Evolutionary conservation across 1,140 invertebrate genomes (phyloP).

Genomic region (Brachionus asplanchnoidis): DNA sequence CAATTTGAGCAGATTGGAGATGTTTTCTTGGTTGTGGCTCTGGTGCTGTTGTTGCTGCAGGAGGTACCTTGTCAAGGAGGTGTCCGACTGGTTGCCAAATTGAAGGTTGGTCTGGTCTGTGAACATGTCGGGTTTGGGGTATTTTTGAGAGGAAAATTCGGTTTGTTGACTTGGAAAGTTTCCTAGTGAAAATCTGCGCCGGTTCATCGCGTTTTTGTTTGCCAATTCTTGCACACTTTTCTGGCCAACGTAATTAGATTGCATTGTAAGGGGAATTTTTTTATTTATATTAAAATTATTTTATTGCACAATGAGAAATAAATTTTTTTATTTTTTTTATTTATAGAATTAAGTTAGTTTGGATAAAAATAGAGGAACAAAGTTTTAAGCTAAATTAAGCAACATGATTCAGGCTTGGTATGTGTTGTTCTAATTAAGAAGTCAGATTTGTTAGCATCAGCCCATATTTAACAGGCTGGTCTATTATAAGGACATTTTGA

Average conservation of each 20-base stretch:
- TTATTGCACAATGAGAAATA: neutral
- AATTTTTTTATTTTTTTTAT: neutral
- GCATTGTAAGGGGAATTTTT: neutral
- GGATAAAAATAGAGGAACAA: constrained; percentile 1
- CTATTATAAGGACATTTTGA: neutral
- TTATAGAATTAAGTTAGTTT: neutral
- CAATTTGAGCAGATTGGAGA: neutral
- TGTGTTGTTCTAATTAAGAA: neutral
- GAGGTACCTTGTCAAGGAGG: neutral
- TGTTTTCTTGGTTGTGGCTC: neutral
- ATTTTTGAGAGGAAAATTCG: neutral
- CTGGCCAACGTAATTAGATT: neutral
- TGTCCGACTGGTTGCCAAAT: neutral
- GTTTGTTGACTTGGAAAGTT: neutral
- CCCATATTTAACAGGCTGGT: neutral
- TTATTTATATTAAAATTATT: neutral
- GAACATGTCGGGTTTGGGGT: neutral
- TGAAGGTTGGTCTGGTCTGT: constrained; percentile 19
- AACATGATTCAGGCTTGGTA: neutral
- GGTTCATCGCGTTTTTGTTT: neutral
- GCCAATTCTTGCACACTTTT: neutral
- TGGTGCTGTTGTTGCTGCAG: neutral
- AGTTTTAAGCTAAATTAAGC: neutral
- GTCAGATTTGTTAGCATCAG: neutral
- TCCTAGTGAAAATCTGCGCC: neutral